A percentile compares a stretch with the other conserved stretches of the same genome.
Evolutionary conservation across 1,140 invertebrate genomes (phyloP).

Genomic region (Drosophila pseudoananassae): DNA sequence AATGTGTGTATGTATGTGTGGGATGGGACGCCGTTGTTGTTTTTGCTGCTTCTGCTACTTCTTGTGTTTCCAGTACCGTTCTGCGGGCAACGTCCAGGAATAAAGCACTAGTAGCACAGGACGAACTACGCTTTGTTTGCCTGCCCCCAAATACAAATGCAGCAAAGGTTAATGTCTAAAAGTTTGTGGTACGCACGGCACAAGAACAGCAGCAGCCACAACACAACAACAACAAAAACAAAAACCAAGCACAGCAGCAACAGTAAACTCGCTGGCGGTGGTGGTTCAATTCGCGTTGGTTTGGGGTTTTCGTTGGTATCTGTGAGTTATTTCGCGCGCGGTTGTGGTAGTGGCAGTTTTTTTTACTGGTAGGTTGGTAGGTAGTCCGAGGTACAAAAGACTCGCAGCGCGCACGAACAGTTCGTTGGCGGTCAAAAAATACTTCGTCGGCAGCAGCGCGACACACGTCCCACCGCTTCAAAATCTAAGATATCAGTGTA

Average conservation of each 20-base stretch:
- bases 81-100: background rate
- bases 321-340: background rate
- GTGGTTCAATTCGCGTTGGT: slow-evolving; percentile 2
- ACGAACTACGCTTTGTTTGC: slow-evolving; percentile 6
- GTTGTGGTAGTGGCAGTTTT: slow-evolving; percentile 13
- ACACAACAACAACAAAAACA: background rate
- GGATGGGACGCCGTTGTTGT: slow-evolving; percentile 28
- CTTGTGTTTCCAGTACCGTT: slow-evolving; percentile 33
- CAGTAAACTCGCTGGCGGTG: slow-evolving; percentile 2
- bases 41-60: slow-evolving; percentile 31
- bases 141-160: background rate
- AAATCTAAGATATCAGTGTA: background rate
- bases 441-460: background rate
- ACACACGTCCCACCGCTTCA: background rate
- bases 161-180: slow-evolving; percentile 29
- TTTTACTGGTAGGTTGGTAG: slow-evolving; percentile 1
- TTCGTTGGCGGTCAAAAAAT: background rate
- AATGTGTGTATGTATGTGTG: slow-evolving; percentile 3
- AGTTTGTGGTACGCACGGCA: slow-evolving; percentile 48
- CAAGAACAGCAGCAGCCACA: slow-evolving; percentile 3
- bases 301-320: background rate
- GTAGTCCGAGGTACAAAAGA: slow-evolving; percentile 20
- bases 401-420: slow-evolving; percentile 19
- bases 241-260: slow-evolving; percentile 4
- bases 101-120: background rate